A percentile compares a stretch with the other conserved stretches of the same genome.
These are phyloP conservation scores for Phenganax marumi DNA, from an alignment of 92 coral and sea anemone genomes.

Conservation along the genomic window DNA sequence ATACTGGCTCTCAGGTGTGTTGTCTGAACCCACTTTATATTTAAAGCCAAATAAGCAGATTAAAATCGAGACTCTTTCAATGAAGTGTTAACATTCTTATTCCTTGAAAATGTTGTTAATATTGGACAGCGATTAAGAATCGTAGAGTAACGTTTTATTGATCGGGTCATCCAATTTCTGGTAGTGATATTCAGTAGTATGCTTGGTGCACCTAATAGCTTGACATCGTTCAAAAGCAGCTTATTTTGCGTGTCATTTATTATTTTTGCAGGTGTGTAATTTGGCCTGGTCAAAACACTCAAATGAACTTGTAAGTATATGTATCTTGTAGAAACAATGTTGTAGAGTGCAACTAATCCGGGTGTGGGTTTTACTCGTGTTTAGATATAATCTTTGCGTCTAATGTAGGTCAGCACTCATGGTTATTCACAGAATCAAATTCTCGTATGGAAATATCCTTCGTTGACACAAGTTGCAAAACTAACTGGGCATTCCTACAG, in stretches of 20 bases:
- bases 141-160: too few relatives aligned
- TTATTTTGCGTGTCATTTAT: not conserved
- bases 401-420: constrained; percentile 89
- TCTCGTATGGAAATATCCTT: constrained; percentile 96
- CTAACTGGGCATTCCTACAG: constrained; percentile 96
- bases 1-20: constrained; percentile 94
- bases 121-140: too few relatives aligned
- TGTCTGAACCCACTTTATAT: not conserved
- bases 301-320: constrained; percentile 85
- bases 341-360: too few relatives aligned
- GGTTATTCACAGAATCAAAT: constrained; percentile 99
- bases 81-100: too few relatives aligned
- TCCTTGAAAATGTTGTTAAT: too few relatives aligned
- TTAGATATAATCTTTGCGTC: not conserved
- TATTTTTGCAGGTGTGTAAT: constrained; percentile 79
- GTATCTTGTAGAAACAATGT: not conserved
- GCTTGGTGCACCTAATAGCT: too few relatives aligned
- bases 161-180: too few relatives aligned
- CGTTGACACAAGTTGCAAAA: constrained; percentile 94
- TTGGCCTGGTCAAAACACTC: constrained; percentile 99
- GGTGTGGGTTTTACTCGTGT: too few relatives aligned
- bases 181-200: too few relatives aligned
- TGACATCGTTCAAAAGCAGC: not conserved
- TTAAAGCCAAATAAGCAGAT: not conserved
- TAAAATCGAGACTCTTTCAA: too few relatives aligned